These are phyloP conservation scores for Saxidomus purpurata DNA, from an alignment of 1,140 invertebrate genomes.

Conservation along the genomic window DNA sequence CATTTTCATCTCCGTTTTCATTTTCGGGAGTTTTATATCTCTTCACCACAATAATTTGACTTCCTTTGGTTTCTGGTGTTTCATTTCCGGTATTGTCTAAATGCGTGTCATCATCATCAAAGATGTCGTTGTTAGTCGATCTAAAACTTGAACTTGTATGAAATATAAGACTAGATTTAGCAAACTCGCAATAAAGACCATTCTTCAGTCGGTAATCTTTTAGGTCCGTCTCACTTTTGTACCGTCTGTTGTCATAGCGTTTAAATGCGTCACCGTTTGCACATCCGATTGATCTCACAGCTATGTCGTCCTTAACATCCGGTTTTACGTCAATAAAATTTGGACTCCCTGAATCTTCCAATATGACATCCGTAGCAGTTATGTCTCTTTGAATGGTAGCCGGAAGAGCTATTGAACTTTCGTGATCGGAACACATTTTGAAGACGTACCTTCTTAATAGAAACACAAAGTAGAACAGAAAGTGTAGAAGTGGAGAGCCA, in stretches of 20 bases:
- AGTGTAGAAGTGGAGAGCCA: constrained; percentile 6
- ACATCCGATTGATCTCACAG: background rate
- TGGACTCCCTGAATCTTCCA: constrained; percentile 11
- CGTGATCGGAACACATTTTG: constrained; percentile 3
- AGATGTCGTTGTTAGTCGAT: background rate
- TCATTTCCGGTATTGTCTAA: background rate
- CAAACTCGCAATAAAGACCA: constrained; percentile 47
- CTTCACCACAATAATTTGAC: constrained; percentile 35
- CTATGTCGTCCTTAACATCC: constrained; percentile 36
- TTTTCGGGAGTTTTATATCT: constrained; percentile 9
- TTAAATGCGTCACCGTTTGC: constrained; percentile 19
- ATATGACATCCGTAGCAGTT: constrained; percentile 37
- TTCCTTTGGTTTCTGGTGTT: background rate
- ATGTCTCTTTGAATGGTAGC: constrained; percentile 19
- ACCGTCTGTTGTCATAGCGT: background rate
- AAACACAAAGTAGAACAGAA: background rate
- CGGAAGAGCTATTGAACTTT: background rate
- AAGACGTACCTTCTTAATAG: background rate
- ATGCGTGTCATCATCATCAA: background rate
- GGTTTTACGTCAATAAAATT: constrained; percentile 39
- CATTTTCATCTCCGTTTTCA: background rate
- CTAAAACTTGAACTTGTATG: background rate
- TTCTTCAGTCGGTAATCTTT: constrained; percentile 31
- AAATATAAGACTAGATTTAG: constrained; percentile 17
- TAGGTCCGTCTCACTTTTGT: constrained; percentile 36